Evolutionary conservation across 2,797 vertebrate genomes (phyloP).

Genomic region (Crenichthys baileyi): DNA sequence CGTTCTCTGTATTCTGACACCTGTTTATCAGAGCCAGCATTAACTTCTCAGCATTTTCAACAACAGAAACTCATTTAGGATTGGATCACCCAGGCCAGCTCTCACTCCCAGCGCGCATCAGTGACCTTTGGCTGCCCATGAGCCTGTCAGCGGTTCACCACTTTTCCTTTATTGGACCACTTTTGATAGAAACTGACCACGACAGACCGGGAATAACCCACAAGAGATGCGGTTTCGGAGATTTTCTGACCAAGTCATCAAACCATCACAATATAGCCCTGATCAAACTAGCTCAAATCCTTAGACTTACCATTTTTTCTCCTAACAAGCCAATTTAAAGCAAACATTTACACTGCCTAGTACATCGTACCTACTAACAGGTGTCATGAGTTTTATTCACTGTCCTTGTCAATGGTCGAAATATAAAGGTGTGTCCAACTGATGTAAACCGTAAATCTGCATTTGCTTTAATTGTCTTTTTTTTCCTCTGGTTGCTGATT

Average conservation of each 20-base stretch:
- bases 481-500: slow-evolving; percentile 19
- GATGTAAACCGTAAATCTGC: neutral
- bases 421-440: neutral
- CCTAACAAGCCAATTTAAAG: neutral
- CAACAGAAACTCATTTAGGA: neutral
- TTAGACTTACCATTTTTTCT: neutral
- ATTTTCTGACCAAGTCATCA: neutral
- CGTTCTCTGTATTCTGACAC: neutral
- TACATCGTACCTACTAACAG: neutral
- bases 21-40: neutral
- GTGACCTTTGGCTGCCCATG: too few species aligned
- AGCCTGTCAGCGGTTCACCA: too few species aligned
- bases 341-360: neutral
- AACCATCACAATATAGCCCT: neutral
- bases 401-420: neutral
- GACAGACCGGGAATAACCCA: neutral
- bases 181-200: too few species aligned
- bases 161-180: too few species aligned
- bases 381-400: neutral
- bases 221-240: neutral
- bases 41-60: neutral
- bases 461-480: neutral
- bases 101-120: neutral
- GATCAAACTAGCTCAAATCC: neutral
- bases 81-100: neutral